Evolutionary conservation across 35 echinoderm and acorn worm species (phyloP), one percentile per base, ranked within the genome.

Genomic region (Nesometra sesokonis): DNA sequence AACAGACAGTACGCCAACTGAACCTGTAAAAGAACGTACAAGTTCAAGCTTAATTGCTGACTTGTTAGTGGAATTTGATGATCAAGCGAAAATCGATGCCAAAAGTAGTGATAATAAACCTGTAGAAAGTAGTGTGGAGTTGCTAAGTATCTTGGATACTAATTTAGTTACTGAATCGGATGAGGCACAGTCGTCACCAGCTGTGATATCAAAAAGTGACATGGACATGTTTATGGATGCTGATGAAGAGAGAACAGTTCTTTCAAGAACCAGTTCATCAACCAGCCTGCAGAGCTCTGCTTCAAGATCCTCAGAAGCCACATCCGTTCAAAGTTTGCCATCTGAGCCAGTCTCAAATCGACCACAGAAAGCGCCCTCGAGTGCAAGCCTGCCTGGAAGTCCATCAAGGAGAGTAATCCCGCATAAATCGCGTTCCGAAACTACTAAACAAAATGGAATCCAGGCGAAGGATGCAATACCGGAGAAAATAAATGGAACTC

Each of bases 1-100:
- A 27, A 90, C 92, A 0, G 92, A 94, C 31, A 36, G 85, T 19
- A 78, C 85, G 29, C 81, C 85, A 30, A 81, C 88, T 38, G 52
- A 82, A 77, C 88, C 88, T 33, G 84, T 79, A 31, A 27, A 11
- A 67, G 52, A 11, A 67, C 52, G 11, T 19, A 67, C 52, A 67
- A 67, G 23, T 27, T 9, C 52, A 67, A 67, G 52, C 21, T 67
- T 67, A 27, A 67, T 67, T 27, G 52, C 52, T 19, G 52, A 67
- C 21, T 67, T 67, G 23, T 67, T 67, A 67, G 52, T 67, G 7
- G 52, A 67, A 27, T 67, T 67, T 67, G 52, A 67, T 2, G 52
- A 67, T 17, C 52, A 67, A 67, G 23, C 52, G 23, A 67, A 67
- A 67, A 27, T 67, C 21, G 23, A 67, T 67, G 52, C 23, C 0